Percentiles rank a stretch among this genome's conserved stretches.
These are phyloP conservation scores for Gallirallus australis DNA, from an alignment of 2,797 vertebrate species.

Conservation along the genomic window DNA sequence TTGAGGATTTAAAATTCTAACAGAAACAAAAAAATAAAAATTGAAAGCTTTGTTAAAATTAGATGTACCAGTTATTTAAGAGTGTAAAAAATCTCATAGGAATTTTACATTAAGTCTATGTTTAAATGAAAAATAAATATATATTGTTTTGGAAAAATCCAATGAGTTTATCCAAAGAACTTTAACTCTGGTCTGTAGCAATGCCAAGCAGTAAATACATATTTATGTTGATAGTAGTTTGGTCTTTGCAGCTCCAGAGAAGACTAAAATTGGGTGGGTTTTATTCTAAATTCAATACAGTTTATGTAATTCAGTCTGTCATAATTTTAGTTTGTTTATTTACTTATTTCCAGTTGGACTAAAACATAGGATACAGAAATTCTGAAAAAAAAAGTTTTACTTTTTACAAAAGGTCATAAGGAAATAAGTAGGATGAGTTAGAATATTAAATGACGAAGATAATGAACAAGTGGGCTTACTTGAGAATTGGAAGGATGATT, in stretches of 20 bases:
- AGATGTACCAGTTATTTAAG: not conserved
- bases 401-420: not conserved
- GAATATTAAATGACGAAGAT: not conserved
- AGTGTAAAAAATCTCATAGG: not conserved
- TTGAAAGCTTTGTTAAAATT: not conserved
- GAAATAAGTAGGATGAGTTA: not conserved
- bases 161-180: not conserved
- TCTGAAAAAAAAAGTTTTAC: not conserved
- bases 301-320: not conserved
- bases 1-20: not conserved
- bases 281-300: not conserved
- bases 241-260: not conserved
- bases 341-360: not conserved
- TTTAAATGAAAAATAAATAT: not conserved
- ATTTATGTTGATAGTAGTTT: not conserved
- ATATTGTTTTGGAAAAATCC: not conserved
- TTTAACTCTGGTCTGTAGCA: not conserved
- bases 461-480: not conserved
- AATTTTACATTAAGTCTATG: not conserved
- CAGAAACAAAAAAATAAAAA: not conserved
- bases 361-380: not conserved
- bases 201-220: not conserved
- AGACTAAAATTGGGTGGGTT: not conserved
- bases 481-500: slow-evolving; percentile 1
- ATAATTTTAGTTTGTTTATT: too few species aligned